A percentile compares a stretch with the other conserved stretches of the same genome.
phyloP scores from a whole-genome alignment of 2,113 vertebrate genomes.

The Pollimyrus isidori region DNA sequence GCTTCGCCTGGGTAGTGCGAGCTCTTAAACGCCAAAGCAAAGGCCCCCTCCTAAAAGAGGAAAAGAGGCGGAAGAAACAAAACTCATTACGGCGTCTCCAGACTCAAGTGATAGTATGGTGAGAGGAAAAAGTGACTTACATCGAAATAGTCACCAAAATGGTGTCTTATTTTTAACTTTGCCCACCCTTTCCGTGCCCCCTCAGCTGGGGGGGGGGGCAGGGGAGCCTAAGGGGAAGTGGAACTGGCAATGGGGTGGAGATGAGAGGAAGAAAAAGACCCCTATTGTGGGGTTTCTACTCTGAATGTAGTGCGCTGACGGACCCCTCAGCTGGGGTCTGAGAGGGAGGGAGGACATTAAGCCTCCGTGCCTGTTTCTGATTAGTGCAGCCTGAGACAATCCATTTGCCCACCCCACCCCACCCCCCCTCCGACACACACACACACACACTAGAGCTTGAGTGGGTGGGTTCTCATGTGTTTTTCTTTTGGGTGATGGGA shows the following conservation, averaged over 20 bases:
- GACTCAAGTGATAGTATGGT: not conserved
- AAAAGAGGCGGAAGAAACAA: slow-evolving; percentile 18
- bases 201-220: not conserved
- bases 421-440: not conserved
- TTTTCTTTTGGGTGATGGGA: not conserved
- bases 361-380: slow-evolving; percentile 43
- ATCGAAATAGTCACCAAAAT: not conserved
- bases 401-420: not conserved
- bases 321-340: slow-evolving; percentile 29
- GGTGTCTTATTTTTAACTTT: slow-evolving; percentile 4
- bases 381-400: slow-evolving; percentile 29
- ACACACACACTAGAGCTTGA: not conserved
- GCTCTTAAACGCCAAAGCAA: slow-evolving; percentile 92
- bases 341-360: not conserved
- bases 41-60: slow-evolving; percentile 78
- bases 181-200: not conserved
- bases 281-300: slow-evolving; percentile 47
- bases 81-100: not conserved
- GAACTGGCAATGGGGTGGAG: slow-evolving; percentile 19
- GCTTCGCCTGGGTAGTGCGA: slow-evolving; percentile 85
- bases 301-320: slow-evolving; percentile 42
- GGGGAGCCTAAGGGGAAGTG: not conserved
- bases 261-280: slow-evolving; percentile 40
- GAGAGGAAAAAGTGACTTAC: not conserved
- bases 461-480: not conserved